A percentile compares a stretch with the other conserved stretches of the same genome.
Evolutionary conservation across 2,113 vertebrate species (phyloP).

Genomic region (Rhinoptilus africanus): DNA sequence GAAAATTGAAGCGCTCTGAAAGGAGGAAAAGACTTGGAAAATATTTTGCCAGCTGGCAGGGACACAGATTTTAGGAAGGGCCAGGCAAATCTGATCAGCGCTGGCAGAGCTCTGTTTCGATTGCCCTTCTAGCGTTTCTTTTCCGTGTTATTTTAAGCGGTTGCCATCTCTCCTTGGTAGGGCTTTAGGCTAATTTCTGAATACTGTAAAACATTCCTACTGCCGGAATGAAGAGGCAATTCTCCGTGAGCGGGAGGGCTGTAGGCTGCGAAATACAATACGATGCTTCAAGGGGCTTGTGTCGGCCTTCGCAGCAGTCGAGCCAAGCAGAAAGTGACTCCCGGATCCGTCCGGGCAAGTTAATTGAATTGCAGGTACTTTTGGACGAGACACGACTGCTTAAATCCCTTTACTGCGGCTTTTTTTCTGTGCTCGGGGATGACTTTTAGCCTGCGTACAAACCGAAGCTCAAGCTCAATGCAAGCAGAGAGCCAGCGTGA

Average conservation of each 20-base stretch:
- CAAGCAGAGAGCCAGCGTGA: not conserved
- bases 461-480: not conserved
- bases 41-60: conserved; percentile 4
- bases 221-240: not conserved
- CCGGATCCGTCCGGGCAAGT: rapidly evolving
- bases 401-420: not conserved
- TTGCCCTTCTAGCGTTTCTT: not conserved
- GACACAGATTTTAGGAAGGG: not conserved
- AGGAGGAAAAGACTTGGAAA: not conserved
- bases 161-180: not conserved
- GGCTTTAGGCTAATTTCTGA: not conserved
- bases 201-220: rapidly evolving
- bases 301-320: rapidly evolving
- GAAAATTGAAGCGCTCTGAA: not conserved
- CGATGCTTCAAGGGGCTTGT: not conserved
- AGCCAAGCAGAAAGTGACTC: not conserved
- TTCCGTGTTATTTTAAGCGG: not conserved
- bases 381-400: not conserved
- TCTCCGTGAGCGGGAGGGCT: not conserved
- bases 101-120: not conserved
- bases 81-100: not conserved
- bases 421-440: not conserved
- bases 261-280: not conserved
- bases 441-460: not conserved
- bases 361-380: not conserved